Evolutionary conservation across 2,888 invertebrate species (phyloP).

Genomic region (Cryptosula pallasiana): DNA sequence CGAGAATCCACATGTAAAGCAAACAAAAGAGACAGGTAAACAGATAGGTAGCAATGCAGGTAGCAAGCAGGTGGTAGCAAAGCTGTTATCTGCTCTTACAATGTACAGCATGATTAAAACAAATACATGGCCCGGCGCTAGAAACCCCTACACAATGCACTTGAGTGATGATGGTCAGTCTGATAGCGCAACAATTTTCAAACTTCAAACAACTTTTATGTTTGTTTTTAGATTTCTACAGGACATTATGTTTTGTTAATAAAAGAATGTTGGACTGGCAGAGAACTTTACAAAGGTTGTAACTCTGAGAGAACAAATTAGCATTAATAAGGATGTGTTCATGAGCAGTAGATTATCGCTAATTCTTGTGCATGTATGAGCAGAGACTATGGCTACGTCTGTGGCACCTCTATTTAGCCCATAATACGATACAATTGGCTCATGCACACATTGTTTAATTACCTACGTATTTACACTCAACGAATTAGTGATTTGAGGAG

Average conservation of each 20-base stretch:
- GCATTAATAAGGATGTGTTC: neutral
- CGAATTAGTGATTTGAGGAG: no score
- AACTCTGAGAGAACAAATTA: neutral
- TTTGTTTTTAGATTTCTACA: slow-evolving; percentile 21
- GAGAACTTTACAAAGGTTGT: no score
- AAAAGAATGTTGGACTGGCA: neutral
- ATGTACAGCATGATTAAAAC: no score
- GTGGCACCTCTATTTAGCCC: no score
- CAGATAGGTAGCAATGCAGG: neutral
- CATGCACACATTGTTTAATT: no score
- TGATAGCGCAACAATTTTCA: slow-evolving; percentile 18
- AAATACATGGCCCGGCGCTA: no score
- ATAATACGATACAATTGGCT: no score
- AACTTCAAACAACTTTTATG: slow-evolving; percentile 21
- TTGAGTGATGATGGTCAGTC: neutral
- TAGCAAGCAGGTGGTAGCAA: neutral
- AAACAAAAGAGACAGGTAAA: neutral
- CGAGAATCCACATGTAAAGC: no score
- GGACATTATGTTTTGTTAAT: slow-evolving; percentile 9
- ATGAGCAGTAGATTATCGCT: neutral
- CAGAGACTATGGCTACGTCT: no score
- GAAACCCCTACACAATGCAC: neutral
- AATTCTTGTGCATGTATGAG: no score
- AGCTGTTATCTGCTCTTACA: neutral
- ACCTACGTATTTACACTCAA: no score